Conservation (phyloP, 2,797 vertebrate species). For the Brotula barbata region DNA sequence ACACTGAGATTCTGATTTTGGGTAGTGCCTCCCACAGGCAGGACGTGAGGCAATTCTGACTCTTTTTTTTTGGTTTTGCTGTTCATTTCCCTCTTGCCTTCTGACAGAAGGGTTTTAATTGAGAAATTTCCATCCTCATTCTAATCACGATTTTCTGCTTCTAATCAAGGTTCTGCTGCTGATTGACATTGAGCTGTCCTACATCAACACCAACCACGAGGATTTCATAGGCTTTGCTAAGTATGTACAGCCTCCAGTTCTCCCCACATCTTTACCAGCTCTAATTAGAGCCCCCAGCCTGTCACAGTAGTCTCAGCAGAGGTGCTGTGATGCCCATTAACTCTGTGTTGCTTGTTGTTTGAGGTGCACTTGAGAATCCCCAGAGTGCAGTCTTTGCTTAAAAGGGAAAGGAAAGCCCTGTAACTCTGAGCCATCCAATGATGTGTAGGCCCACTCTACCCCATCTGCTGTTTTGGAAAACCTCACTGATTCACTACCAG, state of each 20-base stretch:
- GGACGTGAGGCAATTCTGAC: neutral
- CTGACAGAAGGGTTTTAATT: conserved; percentile 38
- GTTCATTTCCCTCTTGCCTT: conserved; percentile 2
- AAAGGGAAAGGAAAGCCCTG: neutral
- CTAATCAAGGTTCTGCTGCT: conserved; percentile 87
- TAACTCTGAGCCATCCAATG: conserved; percentile 2
- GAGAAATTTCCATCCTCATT: conserved; percentile 28
- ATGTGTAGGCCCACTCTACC: neutral
- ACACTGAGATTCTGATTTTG: neutral
- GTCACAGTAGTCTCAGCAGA: conserved; percentile 8
- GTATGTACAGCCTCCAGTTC: conserved; percentile 74
- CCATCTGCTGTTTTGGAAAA: neutral
- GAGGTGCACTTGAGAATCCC: conserved; percentile 17
- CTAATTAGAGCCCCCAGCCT: conserved; percentile 32
- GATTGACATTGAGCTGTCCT: conserved; percentile 96
- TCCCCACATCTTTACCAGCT: neutral
- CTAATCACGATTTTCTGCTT: conserved; percentile 56
- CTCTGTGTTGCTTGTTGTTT: conserved; percentile 21
- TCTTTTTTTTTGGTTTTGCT: too few species aligned
- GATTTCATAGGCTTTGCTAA: conserved; percentile 99
- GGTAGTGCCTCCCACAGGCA: neutral
- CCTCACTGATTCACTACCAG: neutral
- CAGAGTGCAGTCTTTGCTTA: neutral
- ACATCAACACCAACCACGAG: conserved; percentile 99
- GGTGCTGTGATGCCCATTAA: conserved; percentile 28